Evolutionary conservation across 2,888 invertebrate species (phyloP), one percentile per base, ranked within the genome.

Genomic region (Sipha maydis): DNA sequence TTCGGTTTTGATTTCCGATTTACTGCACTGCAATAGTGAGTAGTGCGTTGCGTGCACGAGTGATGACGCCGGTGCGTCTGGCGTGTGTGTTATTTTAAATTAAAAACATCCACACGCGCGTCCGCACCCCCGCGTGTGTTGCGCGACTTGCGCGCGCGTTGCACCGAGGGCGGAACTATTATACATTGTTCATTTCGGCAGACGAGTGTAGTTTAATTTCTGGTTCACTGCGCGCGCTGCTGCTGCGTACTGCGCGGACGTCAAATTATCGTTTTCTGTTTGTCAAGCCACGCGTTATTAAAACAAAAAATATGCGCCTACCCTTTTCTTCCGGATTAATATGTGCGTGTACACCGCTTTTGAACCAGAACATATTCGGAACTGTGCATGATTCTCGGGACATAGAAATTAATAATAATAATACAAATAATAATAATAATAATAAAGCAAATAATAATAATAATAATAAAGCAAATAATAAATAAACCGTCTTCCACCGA

Each of bases 271-370:
- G 75, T 48, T 83, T 71, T 89, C 61, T 54, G 75, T 41, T 61
- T 19, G 67, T 85, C 83, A 54, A 76, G 25, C 69, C 67, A 77
- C 56, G 54, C 54, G 89, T 79, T 80, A 88, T 92, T 80, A 89
- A 90, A 89, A 83, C 28, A 31, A 71, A 85, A 34, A 67, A 78
- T 77, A 31, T 69, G 34, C 69, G 61, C 83, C 75, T 41, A 69
- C 61, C 67, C 25, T 54, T 21, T 3, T 48, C 48, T 48, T 38
- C 77, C n/a, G 34, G 48, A 48, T 88, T 84, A 89, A 73, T 56
- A 31, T 76, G 48, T 11, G 48, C 48, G 11, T 14, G 14, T 48
- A 48, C 48, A 25, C 75, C 69, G 48, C 69, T 28, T 61, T 61
- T 61, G 61, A 61, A 61, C 61, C 61, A 61, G 28, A n/a, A n/a